Percentiles rank a stretch among this genome's conserved stretches.
These are phyloP conservation scores for Drosophila auraria DNA, from an alignment of 1,140 invertebrate species.

Conservation along the genomic window DNA sequence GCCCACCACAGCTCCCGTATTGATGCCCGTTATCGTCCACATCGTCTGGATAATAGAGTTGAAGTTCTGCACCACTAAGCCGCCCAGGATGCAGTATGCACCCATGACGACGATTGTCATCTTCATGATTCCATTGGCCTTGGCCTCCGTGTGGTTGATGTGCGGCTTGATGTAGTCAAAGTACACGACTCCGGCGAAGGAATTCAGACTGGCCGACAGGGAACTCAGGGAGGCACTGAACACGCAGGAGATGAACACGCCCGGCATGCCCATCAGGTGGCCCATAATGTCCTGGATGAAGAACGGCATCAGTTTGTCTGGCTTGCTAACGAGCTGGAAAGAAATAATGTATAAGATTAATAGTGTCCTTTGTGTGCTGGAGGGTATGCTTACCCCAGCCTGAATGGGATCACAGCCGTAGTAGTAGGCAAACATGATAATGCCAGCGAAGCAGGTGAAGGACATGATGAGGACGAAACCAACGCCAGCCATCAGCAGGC, in stretches of 20 bases:
- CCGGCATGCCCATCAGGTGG: constrained; percentile 87
- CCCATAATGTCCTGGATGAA: constrained; percentile 89
- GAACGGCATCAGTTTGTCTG: constrained; percentile 87
- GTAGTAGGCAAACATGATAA: constrained; percentile 91
- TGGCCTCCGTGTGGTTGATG: constrained; percentile 86
- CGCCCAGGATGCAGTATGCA: constrained; percentile 87
- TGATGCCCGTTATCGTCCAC: constrained; percentile 88
- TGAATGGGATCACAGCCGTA: constrained; percentile 90
- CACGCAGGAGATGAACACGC: constrained; percentile 89
- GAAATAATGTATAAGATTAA: no score
- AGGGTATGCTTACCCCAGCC: constrained; percentile 85
- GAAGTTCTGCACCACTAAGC: constrained; percentile 88
- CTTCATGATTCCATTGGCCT: constrained; percentile 89
- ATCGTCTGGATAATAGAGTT: constrained; percentile 88
- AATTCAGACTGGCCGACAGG: constrained; percentile 90
- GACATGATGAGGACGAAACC: constrained; percentile 86
- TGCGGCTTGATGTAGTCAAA: constrained; percentile 90
- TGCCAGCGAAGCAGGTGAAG: constrained; percentile 88
- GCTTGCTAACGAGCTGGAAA: constrained; percentile 79
- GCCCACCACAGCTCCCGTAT: constrained; percentile 89
- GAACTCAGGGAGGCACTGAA: constrained; percentile 90
- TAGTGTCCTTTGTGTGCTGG: no score
- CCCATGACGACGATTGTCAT: constrained; percentile 87
- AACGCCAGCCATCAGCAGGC: constrained; percentile 85
- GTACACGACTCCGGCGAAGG: constrained; percentile 91